Percentiles rank a stretch among this genome's conserved stretches.
These are phyloP conservation scores for Vireo altiloquus DNA, from an alignment of 2,113 vertebrate genomes.

Conservation along the genomic window DNA sequence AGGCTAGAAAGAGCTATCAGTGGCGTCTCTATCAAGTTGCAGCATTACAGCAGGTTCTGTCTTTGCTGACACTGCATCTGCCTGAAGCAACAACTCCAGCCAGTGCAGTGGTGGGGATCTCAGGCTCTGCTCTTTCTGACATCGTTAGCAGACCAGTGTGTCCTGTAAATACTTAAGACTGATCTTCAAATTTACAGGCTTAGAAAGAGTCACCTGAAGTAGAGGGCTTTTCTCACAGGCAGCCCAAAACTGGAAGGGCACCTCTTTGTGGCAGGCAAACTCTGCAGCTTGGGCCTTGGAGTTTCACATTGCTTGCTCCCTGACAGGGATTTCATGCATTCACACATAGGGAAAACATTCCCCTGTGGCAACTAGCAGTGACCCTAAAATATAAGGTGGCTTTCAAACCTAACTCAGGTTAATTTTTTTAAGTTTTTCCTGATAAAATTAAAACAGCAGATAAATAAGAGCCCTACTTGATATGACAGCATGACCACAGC, in stretches of 20 bases:
- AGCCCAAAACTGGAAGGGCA: not conserved
- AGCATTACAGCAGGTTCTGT: not conserved
- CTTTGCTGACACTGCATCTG: not conserved
- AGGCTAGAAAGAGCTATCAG: not conserved
- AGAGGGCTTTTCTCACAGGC: not conserved
- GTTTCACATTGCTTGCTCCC: not conserved
- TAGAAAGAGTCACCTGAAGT: not conserved
- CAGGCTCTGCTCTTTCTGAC: not conserved
- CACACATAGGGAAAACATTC: not conserved
- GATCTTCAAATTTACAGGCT: not conserved
- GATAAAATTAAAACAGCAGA: not conserved
- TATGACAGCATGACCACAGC: not conserved
- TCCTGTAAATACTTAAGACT: not conserved
- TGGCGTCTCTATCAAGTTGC: not conserved
- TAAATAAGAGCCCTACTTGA: not conserved
- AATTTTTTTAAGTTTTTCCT: not conserved
- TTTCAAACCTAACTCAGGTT: not conserved
- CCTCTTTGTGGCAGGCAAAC: not conserved
- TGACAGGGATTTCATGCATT: not conserved
- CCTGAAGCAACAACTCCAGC: not conserved
- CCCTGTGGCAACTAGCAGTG: not conserved
- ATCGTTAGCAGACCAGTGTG: not conserved
- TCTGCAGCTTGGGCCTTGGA: not conserved
- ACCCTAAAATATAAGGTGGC: not conserved
- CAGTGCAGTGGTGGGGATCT: not conserved